Base-by-base conservation (phyloP, 2,888 invertebrate genomes). In the Cynaeus angustus region DNA sequence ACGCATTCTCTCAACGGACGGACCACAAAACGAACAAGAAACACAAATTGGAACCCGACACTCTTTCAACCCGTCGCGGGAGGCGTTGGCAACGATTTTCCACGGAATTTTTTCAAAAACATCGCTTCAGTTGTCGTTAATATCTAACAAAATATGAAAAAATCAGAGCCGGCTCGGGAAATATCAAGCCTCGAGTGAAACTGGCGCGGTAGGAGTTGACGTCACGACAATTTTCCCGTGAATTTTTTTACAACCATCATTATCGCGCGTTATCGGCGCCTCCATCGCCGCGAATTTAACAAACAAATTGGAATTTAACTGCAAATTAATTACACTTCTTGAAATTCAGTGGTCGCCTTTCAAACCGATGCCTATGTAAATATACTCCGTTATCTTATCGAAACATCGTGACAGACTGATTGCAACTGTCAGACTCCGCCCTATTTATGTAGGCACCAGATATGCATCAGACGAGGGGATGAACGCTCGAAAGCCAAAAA, bases 351-450 rank as follows among this genome's bases (percentile, higher is more conserved):
- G 58, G 46, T 12, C 10, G 14, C 26, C 52, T 38, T 55, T 41
- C 53, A 67, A 48, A 41, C 28, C 38, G 41, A 12, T n/a, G 28
- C 6, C 56, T 71, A 74, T 73, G 73, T 72, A 73, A 74, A 74
- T 75, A 71, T 45, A 64, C 50, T 64, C 21, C 43, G 41, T 21
- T 73, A 73, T 75, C 75, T 76, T 73, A 75, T 75, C 73, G 56
- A 58, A 62, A 21, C 28, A 73, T 72, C 72, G 73, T 58, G 38
- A 37, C 72, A 70, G 73, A 70, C 53, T 67, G 72, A 76, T 76
- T 72, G 74, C 74, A 69, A 74, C 75, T 72, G 76, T 74, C 75
- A 74, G 73, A 75, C 79, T 72, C 77, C 80, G 75, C 80, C 80
- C 78, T 77, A 79, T 79, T 79, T 78, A 75, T 80, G 80, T 79